Evolutionary conservation across 2,797 vertebrate genomes (phyloP).

Genomic region (Phaenicophaeus curvirostris): DNA sequence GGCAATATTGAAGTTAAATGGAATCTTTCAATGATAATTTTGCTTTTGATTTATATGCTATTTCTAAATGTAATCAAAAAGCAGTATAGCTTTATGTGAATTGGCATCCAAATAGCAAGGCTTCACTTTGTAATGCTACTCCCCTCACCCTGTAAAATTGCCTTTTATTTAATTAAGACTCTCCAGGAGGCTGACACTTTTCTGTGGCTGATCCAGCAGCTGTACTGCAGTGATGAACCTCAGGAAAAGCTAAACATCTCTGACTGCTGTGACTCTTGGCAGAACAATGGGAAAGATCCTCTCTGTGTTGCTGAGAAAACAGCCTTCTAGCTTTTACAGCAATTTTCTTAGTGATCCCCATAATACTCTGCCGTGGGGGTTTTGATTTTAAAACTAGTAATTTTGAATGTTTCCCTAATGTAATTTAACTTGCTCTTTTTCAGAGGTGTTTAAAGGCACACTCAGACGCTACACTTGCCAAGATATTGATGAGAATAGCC

Average conservation of each 20-base stretch:
- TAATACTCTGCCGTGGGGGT: not conserved
- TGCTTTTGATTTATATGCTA: not conserved
- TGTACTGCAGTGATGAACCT: conserved; percentile 27
- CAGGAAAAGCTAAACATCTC: conserved; percentile 18
- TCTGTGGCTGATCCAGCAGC: conserved; percentile 34
- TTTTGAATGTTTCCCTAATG: conserved; percentile 32
- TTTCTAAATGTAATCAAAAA: conserved; percentile 15
- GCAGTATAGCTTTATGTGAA: not conserved
- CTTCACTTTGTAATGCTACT: conserved; percentile 5
- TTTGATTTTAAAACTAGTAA: conserved; percentile 23
- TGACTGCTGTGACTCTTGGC: conserved; percentile 3
- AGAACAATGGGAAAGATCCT: conserved; percentile 24
- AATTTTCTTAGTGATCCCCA: conserved; percentile 32
- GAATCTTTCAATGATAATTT: not conserved
- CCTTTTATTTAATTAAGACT: conserved; percentile 68
- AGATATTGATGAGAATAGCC: not conserved
- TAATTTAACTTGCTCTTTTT: not conserved
- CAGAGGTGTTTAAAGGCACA: not conserved
- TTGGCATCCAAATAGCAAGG: conserved; percentile 1
- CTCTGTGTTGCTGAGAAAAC: conserved; percentile 28
- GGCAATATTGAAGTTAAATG: not conserved
- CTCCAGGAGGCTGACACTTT: conserved; percentile 47
- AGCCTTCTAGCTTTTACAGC: conserved; percentile 8
- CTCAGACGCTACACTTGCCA: not conserved
- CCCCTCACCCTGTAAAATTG: conserved; percentile 26